Percentiles rank a stretch among this genome's conserved stretches.
Evolutionary conservation across 2,888 invertebrate species (phyloP).

Genomic region (Torymus aiolomorphi): DNA sequence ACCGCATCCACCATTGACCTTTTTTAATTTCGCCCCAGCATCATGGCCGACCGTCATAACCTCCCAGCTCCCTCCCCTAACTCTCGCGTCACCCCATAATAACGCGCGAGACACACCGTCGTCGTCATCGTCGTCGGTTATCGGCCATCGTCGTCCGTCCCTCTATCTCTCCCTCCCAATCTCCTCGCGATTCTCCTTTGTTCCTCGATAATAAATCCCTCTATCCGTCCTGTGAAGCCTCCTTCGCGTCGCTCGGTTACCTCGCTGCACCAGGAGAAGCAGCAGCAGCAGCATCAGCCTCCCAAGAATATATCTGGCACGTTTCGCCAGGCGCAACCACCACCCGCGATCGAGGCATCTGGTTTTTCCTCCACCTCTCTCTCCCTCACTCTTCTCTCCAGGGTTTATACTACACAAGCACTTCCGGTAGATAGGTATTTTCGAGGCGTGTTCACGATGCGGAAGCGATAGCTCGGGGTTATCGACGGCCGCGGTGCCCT

Average conservation of each 20-base stretch:
- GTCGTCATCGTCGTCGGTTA: background rate
- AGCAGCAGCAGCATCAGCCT: background rate
- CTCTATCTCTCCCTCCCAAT: background rate
- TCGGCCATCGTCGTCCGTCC: background rate
- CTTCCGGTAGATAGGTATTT: conserved; percentile 58
- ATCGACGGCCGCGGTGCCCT: conserved; percentile 44
- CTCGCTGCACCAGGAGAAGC: conserved; percentile 36
- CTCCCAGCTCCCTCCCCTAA: too few species aligned
- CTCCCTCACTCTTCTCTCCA: background rate
- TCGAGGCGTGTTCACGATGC: conserved; percentile 59
- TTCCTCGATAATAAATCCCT: conserved; percentile 41
- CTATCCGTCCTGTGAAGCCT: conserved; percentile 31
- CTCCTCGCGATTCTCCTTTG: conserved; percentile 9
- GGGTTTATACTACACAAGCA: conserved; percentile 53
- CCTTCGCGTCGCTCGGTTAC: conserved; percentile 44
- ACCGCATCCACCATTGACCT: too few species aligned
- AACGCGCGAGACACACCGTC: background rate
- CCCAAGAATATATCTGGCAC: conserved; percentile 44
- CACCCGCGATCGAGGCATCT: conserved; percentile 49
- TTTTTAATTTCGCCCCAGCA: too few species aligned
- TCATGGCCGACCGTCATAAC: too few species aligned
- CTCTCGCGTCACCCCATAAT: background rate
- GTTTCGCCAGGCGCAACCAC: conserved; percentile 33
- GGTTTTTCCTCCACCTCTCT: conserved; percentile 20
- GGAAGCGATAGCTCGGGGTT: conserved; percentile 58